Base-by-base conservation (phyloP, 1,140 invertebrate genomes). In the Leucophenga varia region DNA sequence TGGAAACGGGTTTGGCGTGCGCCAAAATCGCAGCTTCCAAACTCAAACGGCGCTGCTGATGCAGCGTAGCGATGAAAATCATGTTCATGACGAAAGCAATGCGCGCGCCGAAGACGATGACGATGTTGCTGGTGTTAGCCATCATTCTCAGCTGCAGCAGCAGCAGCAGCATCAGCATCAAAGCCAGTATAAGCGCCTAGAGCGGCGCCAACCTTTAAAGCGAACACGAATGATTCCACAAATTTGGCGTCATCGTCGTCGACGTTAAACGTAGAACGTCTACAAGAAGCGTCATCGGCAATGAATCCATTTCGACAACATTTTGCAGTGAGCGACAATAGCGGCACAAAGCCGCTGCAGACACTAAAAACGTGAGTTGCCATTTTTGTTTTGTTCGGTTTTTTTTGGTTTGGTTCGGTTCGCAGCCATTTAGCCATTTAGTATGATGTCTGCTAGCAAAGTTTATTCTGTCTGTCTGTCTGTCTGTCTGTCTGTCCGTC, bases 291-390 rank as follows among this genome's bases (percentile, higher is more conserved):
- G 10, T 25, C 10, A 10, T 25, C 22, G 22, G n/a, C n/a, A n/a
- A n/a, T n/a, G n/a, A 6, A 25, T 25, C 22, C 22, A 25, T 25
- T 25, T 5, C 22, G 10, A 10, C 22, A 25, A 25, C 10, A 25
- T 10, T 25, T 25, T 25, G 22, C 22, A 25, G 5, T 10, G 10
- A 25, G 36, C 43, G 17, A 18, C 20, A 36, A 34, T 17, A 48
- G 17, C 22, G 14, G 30, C 17, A 19, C 25, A 22, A 37, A 35
- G 43, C 21, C 16, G 18, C 43, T 20, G 22, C 45, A 53, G 35
- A 49, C 68, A 36, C 39, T 54, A 13, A 72, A 72, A 67, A 64
- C 64, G 70, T 72, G 47, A 72, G 69, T 68, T 37, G 19, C 36
- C 38, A 46, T 41, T 50, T 30, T 16, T 16, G 28, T 17, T 12